phyloP scores from a whole-genome alignment of 2,113 vertebrate genomes.

The Trichechus manatus region DNA sequence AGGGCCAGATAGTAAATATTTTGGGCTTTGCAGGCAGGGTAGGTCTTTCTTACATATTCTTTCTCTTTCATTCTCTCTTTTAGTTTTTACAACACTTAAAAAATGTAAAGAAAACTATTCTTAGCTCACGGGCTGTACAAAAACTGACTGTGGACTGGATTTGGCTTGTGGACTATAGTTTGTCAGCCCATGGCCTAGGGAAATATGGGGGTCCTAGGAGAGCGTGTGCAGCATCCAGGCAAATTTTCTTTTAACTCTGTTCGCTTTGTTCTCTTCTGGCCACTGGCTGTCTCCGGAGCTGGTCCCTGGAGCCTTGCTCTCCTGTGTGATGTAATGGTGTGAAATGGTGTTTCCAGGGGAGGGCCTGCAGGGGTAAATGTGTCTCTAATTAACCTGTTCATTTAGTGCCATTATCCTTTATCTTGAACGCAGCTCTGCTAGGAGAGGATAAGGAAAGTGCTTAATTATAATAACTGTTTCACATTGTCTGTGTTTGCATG shows the following conservation, averaged over 20 bases:
- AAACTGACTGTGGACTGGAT: background rate
- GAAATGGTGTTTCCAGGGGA: slow-evolving; percentile 63
- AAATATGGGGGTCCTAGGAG: background rate
- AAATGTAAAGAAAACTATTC: slow-evolving; percentile 8
- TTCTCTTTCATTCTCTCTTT: background rate
- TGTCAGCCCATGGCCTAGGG: background rate
- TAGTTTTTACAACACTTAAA: slow-evolving; percentile 5
- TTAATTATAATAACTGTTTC: slow-evolving; percentile 71
- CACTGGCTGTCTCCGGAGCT: background rate
- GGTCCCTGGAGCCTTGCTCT: slow-evolving; percentile 54
- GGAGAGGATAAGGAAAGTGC: slow-evolving; percentile 67
- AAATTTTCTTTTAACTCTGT: background rate
- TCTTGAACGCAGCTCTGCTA: background rate
- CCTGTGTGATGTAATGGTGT: slow-evolving; percentile 39
- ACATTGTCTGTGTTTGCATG: slow-evolving; percentile 17
- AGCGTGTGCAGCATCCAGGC: fast-evolving
- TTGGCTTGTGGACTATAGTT: background rate
- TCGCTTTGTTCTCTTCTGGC: slow-evolving; percentile 66
- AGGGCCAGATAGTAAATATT: background rate
- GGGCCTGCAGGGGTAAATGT: background rate
- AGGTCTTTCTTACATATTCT: background rate
- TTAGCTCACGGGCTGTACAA: background rate
- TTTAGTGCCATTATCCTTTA: slow-evolving; percentile 63
- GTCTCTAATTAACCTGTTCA: background rate
- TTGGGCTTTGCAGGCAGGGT: background rate